Conservation (phyloP, 2,888 invertebrate genomes). For the Lysandra bellargus region DNA sequence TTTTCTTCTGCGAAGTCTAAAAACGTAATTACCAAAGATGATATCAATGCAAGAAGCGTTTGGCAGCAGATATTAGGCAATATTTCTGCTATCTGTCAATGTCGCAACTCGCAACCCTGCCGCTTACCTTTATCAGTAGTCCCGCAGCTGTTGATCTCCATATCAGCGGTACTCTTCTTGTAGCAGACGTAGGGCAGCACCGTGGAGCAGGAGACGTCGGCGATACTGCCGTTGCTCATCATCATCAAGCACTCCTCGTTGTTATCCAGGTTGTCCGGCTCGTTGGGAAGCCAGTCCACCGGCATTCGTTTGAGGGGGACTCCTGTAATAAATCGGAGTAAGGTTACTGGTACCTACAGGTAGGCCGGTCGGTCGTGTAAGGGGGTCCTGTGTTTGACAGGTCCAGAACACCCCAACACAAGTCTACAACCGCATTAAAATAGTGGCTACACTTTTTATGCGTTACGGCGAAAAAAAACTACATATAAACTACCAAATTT, state of each 20-base stretch:
- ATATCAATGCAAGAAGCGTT: too few species aligned
- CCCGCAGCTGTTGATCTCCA: conserved; percentile 45
- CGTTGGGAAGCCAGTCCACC: conserved; percentile 45
- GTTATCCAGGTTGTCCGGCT: conserved; percentile 48
- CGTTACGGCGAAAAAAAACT: too few species aligned
- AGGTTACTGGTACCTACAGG: too few species aligned
- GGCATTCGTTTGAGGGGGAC: conserved; percentile 45
- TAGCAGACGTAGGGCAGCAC: conserved; percentile 47
- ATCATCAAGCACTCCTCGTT: conserved; percentile 46
- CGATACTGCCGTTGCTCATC: conserved; percentile 44
- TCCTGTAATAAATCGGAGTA: conserved; percentile 38
- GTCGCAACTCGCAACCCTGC: neutral
- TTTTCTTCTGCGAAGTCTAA: too few species aligned
- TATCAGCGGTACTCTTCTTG: conserved; percentile 39
- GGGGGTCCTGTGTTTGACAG: too few species aligned
- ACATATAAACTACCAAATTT: too few species aligned
- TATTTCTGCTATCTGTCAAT: too few species aligned
- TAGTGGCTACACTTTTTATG: too few species aligned
- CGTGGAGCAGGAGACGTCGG: conserved; percentile 45
- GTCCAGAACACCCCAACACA: too few species aligned
- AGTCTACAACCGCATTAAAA: too few species aligned
- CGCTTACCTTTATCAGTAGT: conserved; percentile 45
- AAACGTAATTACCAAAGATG: too few species aligned
- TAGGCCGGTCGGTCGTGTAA: neutral
- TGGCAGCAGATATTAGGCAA: too few species aligned